Evolutionary conservation across 35 echinoderm and acorn worm genomes (phyloP), one percentile per base, ranked within the genome.

Genomic region (Ptychodera flava): DNA sequence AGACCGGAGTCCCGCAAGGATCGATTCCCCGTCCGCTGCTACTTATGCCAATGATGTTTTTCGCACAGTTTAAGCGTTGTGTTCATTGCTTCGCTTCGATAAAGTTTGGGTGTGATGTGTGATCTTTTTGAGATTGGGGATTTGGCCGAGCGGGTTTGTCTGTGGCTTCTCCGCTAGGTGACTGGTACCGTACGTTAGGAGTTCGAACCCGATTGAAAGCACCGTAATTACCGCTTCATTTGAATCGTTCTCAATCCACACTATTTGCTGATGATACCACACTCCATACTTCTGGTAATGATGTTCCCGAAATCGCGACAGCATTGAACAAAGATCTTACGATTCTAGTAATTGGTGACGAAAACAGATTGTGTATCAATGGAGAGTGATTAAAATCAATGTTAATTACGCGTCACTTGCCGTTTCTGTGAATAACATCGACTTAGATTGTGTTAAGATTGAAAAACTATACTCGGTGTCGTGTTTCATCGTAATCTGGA

Each of bases 11-110:
- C 29, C 85, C 85, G 12, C 0, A 83, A 22, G 35, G 82, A 35
- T 83, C 82, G 28, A 87, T 87, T 78, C 27, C 78, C 16, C 53
- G 85, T 32, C 85, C 85, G 16, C 85, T 87, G 15, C 35, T 87
- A 32, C 76, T 78, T 78, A 87, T 78, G 45, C 22, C 45, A 64
- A 64, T 22, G 45, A 64, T 64, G 45, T 64, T n/a, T n/a, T n/a
- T n/a, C n/a, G n/a, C n/a, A n/a, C n/a, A n/a, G n/a, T n/a, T n/a
- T n/a, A n/a, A n/a, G n/a, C n/a, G n/a, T n/a, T n/a, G n/a, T n/a
- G n/a, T n/a, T n/a, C n/a, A n/a, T n/a, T n/a, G n/a, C n/a, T n/a
- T n/a, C n/a, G n/a, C n/a, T n/a, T n/a, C n/a, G n/a, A n/a, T n/a
- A n/a, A n/a, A n/a, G n/a, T n/a, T n/a, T n/a, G n/a, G n/a, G n/a